Base-by-base conservation (phyloP, 2,113 vertebrate species). In the Butorides virescens region DNA sequence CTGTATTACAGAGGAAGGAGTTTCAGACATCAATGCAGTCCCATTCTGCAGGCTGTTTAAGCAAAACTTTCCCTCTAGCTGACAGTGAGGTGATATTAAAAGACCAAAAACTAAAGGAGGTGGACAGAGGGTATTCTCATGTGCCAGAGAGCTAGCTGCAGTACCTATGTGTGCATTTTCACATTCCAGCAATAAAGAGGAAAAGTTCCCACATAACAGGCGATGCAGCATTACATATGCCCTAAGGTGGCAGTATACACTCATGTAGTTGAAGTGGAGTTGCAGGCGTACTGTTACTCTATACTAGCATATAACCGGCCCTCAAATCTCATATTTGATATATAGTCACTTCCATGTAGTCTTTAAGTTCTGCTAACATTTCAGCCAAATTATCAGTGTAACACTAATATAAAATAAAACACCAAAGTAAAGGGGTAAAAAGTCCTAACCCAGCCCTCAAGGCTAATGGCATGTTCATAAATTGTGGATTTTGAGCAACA, bases 401-500 rank as follows among this genome's bases (percentile, higher is more conserved):
- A 61, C 27, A 23, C 32, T 62, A 37, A 39, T 21, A 66, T 2
- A 67, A 34, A 76, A 47, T 34, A 61, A 83, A 95, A 21, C 36
- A 44, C 16, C 44, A 13, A 85, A 86, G 44, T 13, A 15, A 85
- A 86, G 39, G 44, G 23, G 44, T 46, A 8, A 67, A 50, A 42
- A 59, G 25, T 44, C 42, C 42, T 44, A 55, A 17, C 27, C 27
- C 15, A 29, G 30, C 15, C 30, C 46, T 50, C 6, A 68, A 50
- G 52, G 44, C 3, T 47, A 78, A 65, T 0, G 2, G 55, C 29
- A 36, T 0, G 1, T 67, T 67, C 34, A 6, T 10, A 4, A 82
- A 53, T 39, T 53, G 19, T 22, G 56, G 26, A 22, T 42, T 93
- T 84, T 67, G 81, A 81, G 76, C 62, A 74, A 39, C 34, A 79